phyloP scores from a whole-genome alignment of 2,113 vertebrate genomes.

The Rissa tridactyla region DNA sequence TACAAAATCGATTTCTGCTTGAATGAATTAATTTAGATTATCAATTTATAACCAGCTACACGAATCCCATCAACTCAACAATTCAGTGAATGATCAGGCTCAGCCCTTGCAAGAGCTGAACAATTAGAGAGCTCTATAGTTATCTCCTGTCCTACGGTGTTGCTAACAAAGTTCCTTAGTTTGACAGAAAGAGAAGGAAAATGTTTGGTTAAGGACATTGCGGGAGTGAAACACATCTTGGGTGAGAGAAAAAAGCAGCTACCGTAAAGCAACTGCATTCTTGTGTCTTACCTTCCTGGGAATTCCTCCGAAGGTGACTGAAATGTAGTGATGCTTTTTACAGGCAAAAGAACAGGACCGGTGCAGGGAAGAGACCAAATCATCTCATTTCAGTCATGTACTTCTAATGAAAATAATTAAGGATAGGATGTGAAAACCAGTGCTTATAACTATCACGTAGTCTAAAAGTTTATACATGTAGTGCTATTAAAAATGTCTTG shows the following conservation, averaged over 20 bases:
- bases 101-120: conserved; percentile 64
- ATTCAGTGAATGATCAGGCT: conserved; percentile 78
- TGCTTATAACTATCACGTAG: not conserved
- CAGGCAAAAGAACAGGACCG: not conserved
- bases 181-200: conserved; percentile 28
- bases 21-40: conserved; percentile 89
- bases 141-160: not conserved
- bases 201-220: conserved; percentile 38
- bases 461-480: not conserved
- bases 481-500: not conserved
- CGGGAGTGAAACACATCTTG: not conserved
- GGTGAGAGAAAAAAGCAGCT: not conserved
- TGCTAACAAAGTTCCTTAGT: conserved; percentile 10
- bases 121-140: conserved; percentile 62
- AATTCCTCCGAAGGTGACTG: not conserved
- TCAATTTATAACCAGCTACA: conserved; percentile 87
- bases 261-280: not conserved
- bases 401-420: not conserved
- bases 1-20: conserved; percentile 84
- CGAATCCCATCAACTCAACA: conserved; percentile 81
- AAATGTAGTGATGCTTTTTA: not conserved
- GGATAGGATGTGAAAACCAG: not conserved
- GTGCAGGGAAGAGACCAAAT: not conserved
- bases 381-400: not conserved
- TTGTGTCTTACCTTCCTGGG: not conserved